Conservation (phyloP, 2,888 invertebrate genomes). For the Diarsia mendica region DNA sequence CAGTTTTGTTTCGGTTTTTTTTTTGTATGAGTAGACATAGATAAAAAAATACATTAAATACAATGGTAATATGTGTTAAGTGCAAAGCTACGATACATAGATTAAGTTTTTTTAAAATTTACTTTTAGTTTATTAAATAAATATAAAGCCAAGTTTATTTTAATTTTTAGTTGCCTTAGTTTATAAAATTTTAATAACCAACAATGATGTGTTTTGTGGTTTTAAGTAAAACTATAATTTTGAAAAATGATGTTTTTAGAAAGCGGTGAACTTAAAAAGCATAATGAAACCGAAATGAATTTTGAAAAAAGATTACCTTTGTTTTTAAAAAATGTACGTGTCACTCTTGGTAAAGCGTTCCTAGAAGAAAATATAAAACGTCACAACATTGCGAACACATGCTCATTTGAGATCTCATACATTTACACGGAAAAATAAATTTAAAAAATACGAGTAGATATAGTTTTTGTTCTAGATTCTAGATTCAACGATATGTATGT, state of each 20-base stretch:
- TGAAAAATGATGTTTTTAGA: conserved; percentile 5
- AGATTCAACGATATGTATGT: background rate
- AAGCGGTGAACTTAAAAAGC: conserved; percentile 70
- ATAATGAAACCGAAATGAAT: conserved; percentile 60
- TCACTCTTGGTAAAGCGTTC: conserved; percentile 94
- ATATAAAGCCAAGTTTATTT: conserved; percentile 26
- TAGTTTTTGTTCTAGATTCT: background rate
- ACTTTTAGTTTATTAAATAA: conserved; percentile 9
- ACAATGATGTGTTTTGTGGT: background rate
- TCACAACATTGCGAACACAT: conserved; percentile 84
- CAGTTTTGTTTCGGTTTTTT: background rate
- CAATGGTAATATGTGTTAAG: conserved; percentile 76
- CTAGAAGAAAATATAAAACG: conserved; percentile 91
- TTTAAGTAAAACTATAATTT: conserved; percentile 25
- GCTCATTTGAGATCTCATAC: conserved; percentile 68
- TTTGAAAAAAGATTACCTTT: conserved; percentile 83
- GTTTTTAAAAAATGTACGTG: conserved; percentile 95
- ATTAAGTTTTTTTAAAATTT: background rate
- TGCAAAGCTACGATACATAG: conserved; percentile 47
- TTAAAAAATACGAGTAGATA: too few relatives aligned
- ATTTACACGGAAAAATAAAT: conserved; percentile 41
- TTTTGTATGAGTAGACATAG: conserved; percentile 12
- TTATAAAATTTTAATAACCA: conserved; percentile 15
- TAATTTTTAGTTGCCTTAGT: conserved; percentile 39
- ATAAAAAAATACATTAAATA: conserved; percentile 51